phyloP scores from a whole-genome alignment of 2,113 vertebrate species.

The Pterocles gutturalis region DNA sequence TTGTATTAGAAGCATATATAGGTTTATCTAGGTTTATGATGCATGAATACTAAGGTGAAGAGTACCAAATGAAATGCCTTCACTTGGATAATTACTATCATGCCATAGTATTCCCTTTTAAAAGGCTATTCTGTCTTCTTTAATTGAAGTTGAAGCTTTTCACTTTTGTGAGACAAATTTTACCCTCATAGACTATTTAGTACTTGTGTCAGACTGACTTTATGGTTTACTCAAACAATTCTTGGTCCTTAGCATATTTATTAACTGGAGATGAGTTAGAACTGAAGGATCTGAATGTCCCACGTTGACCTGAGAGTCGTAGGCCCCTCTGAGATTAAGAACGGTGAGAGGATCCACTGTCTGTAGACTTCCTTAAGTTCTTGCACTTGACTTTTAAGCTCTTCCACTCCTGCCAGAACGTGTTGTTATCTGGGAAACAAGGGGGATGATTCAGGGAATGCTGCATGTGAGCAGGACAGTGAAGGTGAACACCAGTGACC shows the following conservation, averaged over 20 bases:
- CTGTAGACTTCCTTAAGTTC: not conserved
- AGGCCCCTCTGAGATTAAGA: not conserved
- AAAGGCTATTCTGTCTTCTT: not conserved
- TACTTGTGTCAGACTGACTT: not conserved
- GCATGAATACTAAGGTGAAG: not conserved
- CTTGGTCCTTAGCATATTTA: not conserved
- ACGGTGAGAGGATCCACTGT: not conserved
- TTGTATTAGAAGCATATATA: not conserved
- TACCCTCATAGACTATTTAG: not conserved
- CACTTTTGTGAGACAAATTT: not conserved
- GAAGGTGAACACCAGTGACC: accelerated
- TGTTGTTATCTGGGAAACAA: not conserved
- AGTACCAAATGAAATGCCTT: not conserved
- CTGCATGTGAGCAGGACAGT: not conserved
- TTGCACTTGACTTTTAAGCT: not conserved
- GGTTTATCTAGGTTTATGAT: not conserved
- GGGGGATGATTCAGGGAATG: not conserved
- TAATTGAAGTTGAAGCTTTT: not conserved
- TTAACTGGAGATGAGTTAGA: not conserved
- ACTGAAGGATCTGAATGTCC: not conserved
- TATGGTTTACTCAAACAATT: not conserved
- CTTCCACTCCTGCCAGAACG: not conserved
- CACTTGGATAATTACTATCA: not conserved
- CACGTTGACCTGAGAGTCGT: not conserved
- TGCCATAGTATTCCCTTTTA: not conserved